Evolutionary conservation across 2,888 invertebrate genomes (phyloP).

Genomic region (Drosophila conformis): DNA sequence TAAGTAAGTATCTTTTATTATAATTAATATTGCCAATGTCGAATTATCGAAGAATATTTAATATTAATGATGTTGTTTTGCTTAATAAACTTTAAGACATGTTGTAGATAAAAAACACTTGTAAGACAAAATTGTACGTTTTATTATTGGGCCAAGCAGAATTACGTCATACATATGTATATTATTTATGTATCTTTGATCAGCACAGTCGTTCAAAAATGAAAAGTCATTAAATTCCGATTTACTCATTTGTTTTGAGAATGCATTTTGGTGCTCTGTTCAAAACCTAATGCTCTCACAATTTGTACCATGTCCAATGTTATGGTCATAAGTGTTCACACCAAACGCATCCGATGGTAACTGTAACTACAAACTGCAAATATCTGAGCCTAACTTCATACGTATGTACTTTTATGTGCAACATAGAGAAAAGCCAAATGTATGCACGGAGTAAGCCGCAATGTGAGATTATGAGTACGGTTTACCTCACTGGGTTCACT

Average conservation of each 20-base stretch:
- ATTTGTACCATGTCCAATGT: not conserved
- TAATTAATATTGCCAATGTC: no score
- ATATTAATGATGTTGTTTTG: no score
- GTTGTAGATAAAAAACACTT: no score
- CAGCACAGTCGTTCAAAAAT: not conserved
- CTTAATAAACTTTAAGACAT: no score
- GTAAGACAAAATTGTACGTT: no score
- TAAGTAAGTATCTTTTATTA: no score
- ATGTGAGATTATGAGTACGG: constrained; percentile 37
- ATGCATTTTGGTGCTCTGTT: not conserved
- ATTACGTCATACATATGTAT: not conserved
- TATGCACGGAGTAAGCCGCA: not conserved
- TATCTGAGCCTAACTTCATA: constrained; percentile 6
- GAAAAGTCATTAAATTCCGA: not conserved
- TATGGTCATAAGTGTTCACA: not conserved
- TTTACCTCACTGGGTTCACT: constrained; percentile 6
- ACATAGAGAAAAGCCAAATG: not conserved
- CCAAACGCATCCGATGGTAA: not conserved
- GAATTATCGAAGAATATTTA: no score
- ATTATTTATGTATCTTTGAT: no score
- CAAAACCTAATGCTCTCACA: not conserved
- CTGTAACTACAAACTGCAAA: constrained; percentile 20
- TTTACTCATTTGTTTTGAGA: not conserved
- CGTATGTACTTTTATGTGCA: not conserved
- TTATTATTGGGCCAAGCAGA: no score